Base-by-base conservation (phyloP, 2,113 vertebrate genomes). In the Oophaga pumilio region DNA sequence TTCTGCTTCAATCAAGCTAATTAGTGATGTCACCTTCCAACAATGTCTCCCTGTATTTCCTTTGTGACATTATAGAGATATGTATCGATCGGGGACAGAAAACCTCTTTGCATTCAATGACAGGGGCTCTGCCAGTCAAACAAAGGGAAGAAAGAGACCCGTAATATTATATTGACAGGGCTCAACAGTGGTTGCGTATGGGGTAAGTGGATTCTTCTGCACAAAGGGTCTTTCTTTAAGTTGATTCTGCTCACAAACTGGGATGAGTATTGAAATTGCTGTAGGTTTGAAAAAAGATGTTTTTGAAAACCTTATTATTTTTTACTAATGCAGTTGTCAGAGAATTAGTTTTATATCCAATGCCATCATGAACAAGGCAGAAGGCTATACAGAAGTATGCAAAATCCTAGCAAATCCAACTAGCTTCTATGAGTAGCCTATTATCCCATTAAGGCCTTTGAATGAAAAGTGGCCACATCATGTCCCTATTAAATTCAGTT, bases 41-140 rank as follows among this genome's bases (percentile, higher is more conserved):
- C 24, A 28, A 79, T 56, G 77, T 57, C 56, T 59, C 17, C 24
- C 77, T 26, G 53, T 79, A 79, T 57, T 59, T 59, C 33, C 77
- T 57, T 79, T 79, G 77, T 79, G 77, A 79, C 77, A 79, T 59
- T 79, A 59, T 53, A 78, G 53, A 78, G 76, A 78, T 56, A 79
- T 79, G 52, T 79, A 79, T 79, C 20, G 77, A 79, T 57, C 15
- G n/a, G 53, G 53, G 14, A 56, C 0, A 11, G 77, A 57, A 79
- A 79, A 59, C n/a, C 77, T 57, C n/a, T 59, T 24, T 10, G n/a
- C 24, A 79, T 26, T 79, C 53, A 79, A 57, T 79, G 56, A 18
- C 14, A 15, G 24, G 28, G 53, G 56, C 56, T 33, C 52, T 26
- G 6, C 24, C 77, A 79, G 77, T 79, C 77, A 79, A 56, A 79